Conservation (phyloP, 92 coral and sea anemone genomes). For the Desmophyllum pertusum region DNA sequence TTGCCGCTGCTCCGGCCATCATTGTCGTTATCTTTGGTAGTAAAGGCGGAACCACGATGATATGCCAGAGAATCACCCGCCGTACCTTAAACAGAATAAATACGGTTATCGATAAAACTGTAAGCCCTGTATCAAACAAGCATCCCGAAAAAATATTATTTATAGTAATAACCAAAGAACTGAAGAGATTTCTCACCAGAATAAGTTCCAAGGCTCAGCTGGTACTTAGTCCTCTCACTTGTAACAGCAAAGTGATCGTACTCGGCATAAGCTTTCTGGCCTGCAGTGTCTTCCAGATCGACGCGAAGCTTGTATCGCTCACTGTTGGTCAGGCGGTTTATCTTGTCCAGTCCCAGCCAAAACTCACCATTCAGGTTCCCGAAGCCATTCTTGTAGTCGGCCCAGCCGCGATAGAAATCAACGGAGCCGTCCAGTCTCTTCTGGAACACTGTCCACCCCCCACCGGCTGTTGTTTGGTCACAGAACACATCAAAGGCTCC, state of each 20-base stretch:
- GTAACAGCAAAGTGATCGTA: too few species aligned
- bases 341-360: conserved; percentile 51
- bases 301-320: too few species aligned
- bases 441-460: conserved; percentile 91
- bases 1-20: not conserved
- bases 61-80: not conserved
- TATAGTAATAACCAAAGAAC: too few species aligned
- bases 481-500: conserved; percentile 74
- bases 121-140: too few species aligned
- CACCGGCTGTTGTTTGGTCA: conserved; percentile 77
- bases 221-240: too few species aligned
- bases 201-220: too few species aligned
- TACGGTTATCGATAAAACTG: too few species aligned
- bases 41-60: conserved; percentile 14
- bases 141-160: too few species aligned
- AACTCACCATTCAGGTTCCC: conserved; percentile 46
- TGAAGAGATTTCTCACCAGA: too few species aligned
- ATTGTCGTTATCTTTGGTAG: conserved; percentile 34
- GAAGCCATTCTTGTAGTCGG: conserved; percentile 55
- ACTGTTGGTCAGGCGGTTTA: conserved; percentile 30
- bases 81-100: not conserved
- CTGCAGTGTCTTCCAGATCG: too few species aligned
- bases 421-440: conserved; percentile 74
- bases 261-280: too few species aligned
- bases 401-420: conserved; percentile 69